These are phyloP conservation scores for Polyodon spathula DNA, from an alignment of 2,113 vertebrate genomes.

Conservation along the genomic window DNA sequence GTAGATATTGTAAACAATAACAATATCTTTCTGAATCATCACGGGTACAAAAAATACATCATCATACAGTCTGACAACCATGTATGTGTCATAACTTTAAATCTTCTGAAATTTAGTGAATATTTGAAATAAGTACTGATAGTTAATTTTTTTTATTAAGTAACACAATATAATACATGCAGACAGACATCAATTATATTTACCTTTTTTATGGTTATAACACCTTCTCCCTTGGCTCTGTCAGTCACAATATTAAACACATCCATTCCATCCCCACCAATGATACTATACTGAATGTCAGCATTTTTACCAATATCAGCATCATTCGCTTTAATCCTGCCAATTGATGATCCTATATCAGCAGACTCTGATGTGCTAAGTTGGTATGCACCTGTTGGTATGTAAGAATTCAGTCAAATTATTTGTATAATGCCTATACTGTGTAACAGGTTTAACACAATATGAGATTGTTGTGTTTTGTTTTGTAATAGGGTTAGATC, in stretches of 20 bases:
- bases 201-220: constrained; percentile 89
- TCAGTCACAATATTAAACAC: constrained; percentile 83
- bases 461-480: too few species aligned
- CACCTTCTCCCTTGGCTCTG: constrained; percentile 83
- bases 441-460: too few species aligned
- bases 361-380: constrained; percentile 75
- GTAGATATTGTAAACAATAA: too few species aligned
- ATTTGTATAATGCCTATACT: too few species aligned
- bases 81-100: too few species aligned
- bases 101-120: too few species aligned
- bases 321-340: constrained; percentile 87
- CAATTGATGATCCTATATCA: constrained; percentile 69
- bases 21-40: too few species aligned
- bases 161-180: not conserved
- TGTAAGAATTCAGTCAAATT: not conserved
- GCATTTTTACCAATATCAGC: constrained; percentile 81
- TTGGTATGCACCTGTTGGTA: constrained; percentile 71
- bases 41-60: too few species aligned
- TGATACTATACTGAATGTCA: constrained; percentile 77
- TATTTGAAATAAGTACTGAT: too few species aligned
- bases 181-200: constrained; percentile 17
- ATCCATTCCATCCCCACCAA: constrained; percentile 71
- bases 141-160: too few species aligned
- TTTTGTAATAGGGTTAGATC: too few species aligned
- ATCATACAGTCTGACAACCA: too few species aligned